These are phyloP conservation scores for Cerceris rybyensis DNA, from an alignment of 2,888 invertebrate genomes.

Conservation along the genomic window DNA sequence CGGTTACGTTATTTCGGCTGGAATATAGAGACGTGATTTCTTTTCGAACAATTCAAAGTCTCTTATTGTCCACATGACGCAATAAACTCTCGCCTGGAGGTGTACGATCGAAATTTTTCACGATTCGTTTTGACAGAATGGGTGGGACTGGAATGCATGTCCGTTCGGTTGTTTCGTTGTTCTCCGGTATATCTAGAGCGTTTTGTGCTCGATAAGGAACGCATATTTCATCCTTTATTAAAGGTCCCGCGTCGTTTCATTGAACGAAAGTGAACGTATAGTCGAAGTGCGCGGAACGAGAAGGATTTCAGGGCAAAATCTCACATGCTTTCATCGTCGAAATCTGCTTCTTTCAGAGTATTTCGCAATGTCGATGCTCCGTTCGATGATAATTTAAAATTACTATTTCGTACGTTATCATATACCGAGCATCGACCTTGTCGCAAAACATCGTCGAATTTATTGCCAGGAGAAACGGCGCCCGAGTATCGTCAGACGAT, in stretches of 20 bases:
- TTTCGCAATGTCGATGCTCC: background rate
- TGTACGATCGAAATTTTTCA: background rate
- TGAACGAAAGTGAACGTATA: constrained; percentile 39
- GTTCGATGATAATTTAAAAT: background rate
- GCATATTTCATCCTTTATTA: constrained; percentile 36
- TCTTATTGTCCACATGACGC: background rate
- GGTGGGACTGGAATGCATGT: constrained; percentile 12
- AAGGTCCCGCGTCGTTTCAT: constrained; percentile 42
- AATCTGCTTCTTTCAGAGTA: too few relatives aligned
- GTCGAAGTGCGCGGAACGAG: background rate
- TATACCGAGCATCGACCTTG: too few relatives aligned
- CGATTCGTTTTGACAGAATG: background rate
- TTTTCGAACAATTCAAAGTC: background rate
- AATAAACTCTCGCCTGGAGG: background rate
- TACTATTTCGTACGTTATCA: background rate
- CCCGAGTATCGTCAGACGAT: constrained; percentile 21
- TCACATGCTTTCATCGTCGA: too few relatives aligned
- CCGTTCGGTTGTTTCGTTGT: background rate
- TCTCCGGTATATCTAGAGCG: constrained; percentile 10
- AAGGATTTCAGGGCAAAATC: constrained; percentile 5
- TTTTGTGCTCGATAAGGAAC: constrained; percentile 17
- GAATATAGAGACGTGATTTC: background rate
- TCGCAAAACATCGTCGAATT: background rate
- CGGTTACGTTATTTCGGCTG: too few relatives aligned
- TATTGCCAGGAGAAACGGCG: background rate